Evolutionary conservation across 2,113 vertebrate species (phyloP).

Genomic region (Prietella phreatophila): DNA sequence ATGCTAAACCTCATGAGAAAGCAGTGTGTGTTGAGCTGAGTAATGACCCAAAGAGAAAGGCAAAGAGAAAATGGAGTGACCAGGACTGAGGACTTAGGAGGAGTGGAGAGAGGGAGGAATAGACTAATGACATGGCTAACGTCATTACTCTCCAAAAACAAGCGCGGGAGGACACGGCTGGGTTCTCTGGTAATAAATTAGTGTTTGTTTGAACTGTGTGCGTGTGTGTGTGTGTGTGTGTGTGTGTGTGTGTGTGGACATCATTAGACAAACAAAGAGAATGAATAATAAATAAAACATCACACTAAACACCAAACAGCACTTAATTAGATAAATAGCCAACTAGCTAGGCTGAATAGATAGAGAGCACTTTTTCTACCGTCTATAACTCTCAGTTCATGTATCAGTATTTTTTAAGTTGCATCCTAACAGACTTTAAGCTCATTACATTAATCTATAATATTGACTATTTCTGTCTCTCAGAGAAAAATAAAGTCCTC

Average conservation of each 20-base stretch:
- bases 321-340: background rate
- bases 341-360: background rate
- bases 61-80: slow-evolving; percentile 33
- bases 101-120: slow-evolving; percentile 1
- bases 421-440: slow-evolving; percentile 3
- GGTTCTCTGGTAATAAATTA: slow-evolving; percentile 49
- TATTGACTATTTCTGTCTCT: slow-evolving; percentile 3
- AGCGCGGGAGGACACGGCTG: slow-evolving; percentile 13
- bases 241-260: slow-evolving; percentile 32
- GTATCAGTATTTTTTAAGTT: background rate
- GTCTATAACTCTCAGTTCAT: background rate
- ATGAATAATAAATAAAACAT: slow-evolving; percentile 1
- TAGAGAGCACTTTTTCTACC: background rate
- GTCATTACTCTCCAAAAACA: slow-evolving; percentile 64
- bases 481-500: background rate
- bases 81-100: slow-evolving; percentile 5
- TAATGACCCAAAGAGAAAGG: slow-evolving; percentile 10
- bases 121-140: slow-evolving; percentile 56
- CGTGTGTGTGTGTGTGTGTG: slow-evolving; percentile 40
- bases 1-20: background rate
- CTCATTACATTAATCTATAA: slow-evolving; percentile 26
- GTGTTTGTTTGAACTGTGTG: slow-evolving; percentile 38
- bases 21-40: background rate
- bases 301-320: slow-evolving; percentile 12
- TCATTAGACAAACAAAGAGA: slow-evolving; percentile 6